Evolutionary conservation across 2,888 invertebrate genomes (phyloP).

Genomic region (Tolmerus cingulatus): DNA sequence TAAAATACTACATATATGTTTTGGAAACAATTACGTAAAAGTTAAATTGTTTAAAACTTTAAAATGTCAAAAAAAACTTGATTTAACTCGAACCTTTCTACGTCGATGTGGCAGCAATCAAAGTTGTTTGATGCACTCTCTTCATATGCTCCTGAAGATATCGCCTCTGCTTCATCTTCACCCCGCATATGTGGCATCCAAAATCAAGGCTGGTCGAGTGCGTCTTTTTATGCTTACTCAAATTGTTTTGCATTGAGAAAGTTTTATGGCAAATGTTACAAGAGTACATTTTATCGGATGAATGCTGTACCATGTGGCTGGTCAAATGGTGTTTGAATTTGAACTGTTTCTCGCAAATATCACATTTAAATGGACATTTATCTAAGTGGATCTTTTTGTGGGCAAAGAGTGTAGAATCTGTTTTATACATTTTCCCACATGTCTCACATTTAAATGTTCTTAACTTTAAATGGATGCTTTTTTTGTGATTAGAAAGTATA

Average conservation of each 20-base stretch:
- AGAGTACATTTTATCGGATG: slow-evolving; percentile 58
- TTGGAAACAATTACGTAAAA: background rate
- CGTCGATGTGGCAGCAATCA: background rate
- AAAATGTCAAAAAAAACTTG: background rate
- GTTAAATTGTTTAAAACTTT: background rate
- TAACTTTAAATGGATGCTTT: slow-evolving; percentile 63
- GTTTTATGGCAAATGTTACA: slow-evolving; percentile 64
- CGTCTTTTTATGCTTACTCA: slow-evolving; percentile 64
- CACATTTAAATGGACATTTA: slow-evolving; percentile 65
- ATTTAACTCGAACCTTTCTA: background rate
- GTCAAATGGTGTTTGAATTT: slow-evolving; percentile 64
- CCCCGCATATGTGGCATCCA: slow-evolving; percentile 63
- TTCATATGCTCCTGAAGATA: slow-evolving; percentile 66
- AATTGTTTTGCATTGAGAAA: slow-evolving; percentile 64
- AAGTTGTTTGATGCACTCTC: slow-evolving; percentile 56
- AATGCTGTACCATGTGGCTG: slow-evolving; percentile 64
- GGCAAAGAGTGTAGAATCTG: slow-evolving; percentile 65
- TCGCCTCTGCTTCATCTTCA: slow-evolving; percentile 65
- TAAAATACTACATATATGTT: background rate
- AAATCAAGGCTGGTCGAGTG: slow-evolving; percentile 63
- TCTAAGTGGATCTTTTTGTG: slow-evolving; percentile 65
- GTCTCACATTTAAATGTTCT: slow-evolving; percentile 63
- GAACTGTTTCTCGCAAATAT: slow-evolving; percentile 63
- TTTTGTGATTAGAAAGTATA: slow-evolving; percentile 64
- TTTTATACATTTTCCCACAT: slow-evolving; percentile 66